Base-by-base conservation (phyloP, 2,888 invertebrate genomes). In the Troides oblongomaculatus region DNA sequence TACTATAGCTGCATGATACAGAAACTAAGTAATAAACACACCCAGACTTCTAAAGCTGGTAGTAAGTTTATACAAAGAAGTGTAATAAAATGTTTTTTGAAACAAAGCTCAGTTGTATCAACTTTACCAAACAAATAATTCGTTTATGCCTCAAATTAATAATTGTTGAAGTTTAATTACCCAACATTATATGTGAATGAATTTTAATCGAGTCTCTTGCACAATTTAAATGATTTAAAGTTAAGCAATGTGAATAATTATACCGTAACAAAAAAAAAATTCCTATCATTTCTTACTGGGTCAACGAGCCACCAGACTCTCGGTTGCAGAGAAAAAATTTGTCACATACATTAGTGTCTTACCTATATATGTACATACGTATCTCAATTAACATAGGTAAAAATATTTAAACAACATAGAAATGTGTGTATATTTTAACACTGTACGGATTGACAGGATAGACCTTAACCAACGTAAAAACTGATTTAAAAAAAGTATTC, bases 211-310 rank as follows among this genome's bases (percentile, higher is more conserved):
- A 18, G 6, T 21, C n/a, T 12, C 21, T 21, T 60, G 53, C 57
- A 62, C 62, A 67, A 67, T 56, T 43, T 56, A n/a, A 7, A 61
- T n/a, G 30, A 39, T 56, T 67, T 66, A 14, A 30, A 60, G 53
- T 50, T 18, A 53, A 62, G 30, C 50, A 56, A 53, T 74, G 72
- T 73, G 77, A 79, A 78, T 78, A 79, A 79, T 78, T 76, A 76
- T 64, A 70, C 57, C 36, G 73, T 73, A 72, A 78, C 77, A 78
- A 76, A 74, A 74, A 77, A 78, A 78, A n/a, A n/a, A n/a, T n/a
- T n/a, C n/a, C n/a, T n/a, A n/a, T n/a, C n/a, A n/a, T n/a, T 74
- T 74, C 75, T 78, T 80, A 84, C 77, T 85, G 78, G 87, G 86
- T 82, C 87, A 84, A 84, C 85, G 82, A 80, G 82, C 79, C 72